These are phyloP conservation scores for Barbus barbus DNA, from an alignment of 2,113 vertebrate genomes.

Conservation along the genomic window DNA sequence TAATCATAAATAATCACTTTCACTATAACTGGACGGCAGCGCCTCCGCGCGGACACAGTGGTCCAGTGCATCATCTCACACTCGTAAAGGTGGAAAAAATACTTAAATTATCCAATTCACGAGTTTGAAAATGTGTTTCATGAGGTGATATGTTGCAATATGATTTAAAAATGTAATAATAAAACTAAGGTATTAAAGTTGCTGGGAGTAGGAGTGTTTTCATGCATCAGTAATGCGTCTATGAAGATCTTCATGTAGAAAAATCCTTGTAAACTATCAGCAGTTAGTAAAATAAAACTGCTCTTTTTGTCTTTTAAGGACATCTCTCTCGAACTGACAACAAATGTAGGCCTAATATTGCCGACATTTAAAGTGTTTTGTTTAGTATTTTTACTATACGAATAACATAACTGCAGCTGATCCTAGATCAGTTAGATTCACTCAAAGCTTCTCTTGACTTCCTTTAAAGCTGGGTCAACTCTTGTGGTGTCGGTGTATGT, in stretches of 20 bases:
- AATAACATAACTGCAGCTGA: neutral
- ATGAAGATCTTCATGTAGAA: neutral
- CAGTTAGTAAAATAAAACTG: too few relatives aligned
- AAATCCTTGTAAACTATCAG: neutral
- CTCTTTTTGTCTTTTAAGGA: neutral
- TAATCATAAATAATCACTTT: too few relatives aligned
- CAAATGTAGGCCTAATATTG: neutral
- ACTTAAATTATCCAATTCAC: too few relatives aligned
- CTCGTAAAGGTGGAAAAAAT: neutral
- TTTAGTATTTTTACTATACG: neutral
- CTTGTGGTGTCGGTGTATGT: neutral
- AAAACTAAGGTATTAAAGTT: too few relatives aligned
- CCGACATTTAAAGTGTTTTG: neutral
- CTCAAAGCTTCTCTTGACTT: neutral
- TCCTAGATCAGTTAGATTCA: neutral
- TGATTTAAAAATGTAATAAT: too few relatives aligned
- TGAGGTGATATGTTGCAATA: too few relatives aligned
- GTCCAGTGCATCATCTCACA: neutral
- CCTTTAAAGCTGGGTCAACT: neutral
- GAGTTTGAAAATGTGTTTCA: too few relatives aligned
- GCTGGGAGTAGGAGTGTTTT: too few relatives aligned
- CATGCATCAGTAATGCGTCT: too few relatives aligned
- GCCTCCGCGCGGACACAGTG: neutral
- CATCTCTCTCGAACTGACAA: neutral
- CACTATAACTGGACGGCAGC: neutral